Conservation (phyloP, 2,113 vertebrate genomes). For the Gymnogyps californianus region DNA sequence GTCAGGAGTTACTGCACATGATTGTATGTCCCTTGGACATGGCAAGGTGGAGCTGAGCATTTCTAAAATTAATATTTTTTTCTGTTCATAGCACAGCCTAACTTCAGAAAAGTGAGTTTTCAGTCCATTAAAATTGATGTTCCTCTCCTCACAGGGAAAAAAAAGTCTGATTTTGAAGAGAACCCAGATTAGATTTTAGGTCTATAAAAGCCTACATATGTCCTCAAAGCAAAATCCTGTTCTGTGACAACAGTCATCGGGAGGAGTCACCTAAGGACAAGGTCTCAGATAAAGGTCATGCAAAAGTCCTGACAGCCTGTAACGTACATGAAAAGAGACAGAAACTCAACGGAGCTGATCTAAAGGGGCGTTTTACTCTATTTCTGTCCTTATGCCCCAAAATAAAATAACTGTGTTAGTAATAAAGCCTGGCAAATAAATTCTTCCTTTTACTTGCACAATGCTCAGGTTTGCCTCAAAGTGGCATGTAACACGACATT, state of each 20-base stretch:
- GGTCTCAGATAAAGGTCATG: neutral
- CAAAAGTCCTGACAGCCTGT: neutral
- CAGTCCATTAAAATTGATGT: neutral
- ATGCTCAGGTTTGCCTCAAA: neutral
- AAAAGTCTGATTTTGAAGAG: neutral
- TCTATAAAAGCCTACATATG: neutral
- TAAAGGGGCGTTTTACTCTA: neutral
- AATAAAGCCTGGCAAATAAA: neutral
- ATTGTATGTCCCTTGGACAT: neutral
- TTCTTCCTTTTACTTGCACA: neutral
- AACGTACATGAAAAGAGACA: neutral
- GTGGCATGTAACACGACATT: neutral
- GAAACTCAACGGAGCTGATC: neutral
- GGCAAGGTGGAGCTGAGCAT: neutral
- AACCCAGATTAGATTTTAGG: neutral
- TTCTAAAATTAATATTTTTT: neutral
- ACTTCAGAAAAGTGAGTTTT: neutral
- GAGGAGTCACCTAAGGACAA: constrained; percentile 35
- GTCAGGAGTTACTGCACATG: neutral
- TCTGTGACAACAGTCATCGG: neutral
- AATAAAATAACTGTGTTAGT: neutral
- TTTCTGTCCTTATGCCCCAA: neutral
- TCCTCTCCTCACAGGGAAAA: neutral
- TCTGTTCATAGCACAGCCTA: neutral
- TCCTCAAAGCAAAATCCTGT: neutral